Evolutionary conservation across 2,888 invertebrate genomes (phyloP).

Genomic region (Dorcus parallelipipedus): DNA sequence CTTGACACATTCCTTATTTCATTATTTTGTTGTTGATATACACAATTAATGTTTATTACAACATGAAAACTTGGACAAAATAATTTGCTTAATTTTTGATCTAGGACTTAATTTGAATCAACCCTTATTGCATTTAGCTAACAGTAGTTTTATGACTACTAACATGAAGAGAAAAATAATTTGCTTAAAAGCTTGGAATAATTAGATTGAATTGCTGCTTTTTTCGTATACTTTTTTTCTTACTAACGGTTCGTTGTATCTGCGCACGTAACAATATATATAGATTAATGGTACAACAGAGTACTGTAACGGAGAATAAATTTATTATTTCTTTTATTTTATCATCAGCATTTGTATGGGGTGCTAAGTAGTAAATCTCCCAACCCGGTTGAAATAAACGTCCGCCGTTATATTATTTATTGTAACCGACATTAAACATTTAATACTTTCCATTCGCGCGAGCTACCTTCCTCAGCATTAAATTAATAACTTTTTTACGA

Average conservation of each 20-base stretch:
- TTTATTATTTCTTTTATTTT: constrained; percentile 22
- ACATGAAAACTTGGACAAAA: too few relatives aligned
- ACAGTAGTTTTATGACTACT: too few relatives aligned
- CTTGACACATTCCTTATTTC: too few relatives aligned
- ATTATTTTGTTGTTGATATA: too few relatives aligned
- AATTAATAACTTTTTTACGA: constrained; percentile 42
- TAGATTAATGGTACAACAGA: not conserved
- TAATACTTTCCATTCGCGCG: constrained; percentile 18
- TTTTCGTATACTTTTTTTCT: not conserved
- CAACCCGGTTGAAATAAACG: constrained; percentile 8
- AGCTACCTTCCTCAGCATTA: constrained; percentile 27
- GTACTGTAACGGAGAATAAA: constrained; percentile 5
- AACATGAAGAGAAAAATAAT: too few relatives aligned
- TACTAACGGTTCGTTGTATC: not conserved
- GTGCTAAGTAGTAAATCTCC: constrained; percentile 37
- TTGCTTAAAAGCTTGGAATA: too few relatives aligned
- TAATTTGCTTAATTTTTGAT: too few relatives aligned
- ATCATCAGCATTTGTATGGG: constrained; percentile 30
- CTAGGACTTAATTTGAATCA: too few relatives aligned
- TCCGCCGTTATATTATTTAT: constrained; percentile 3
- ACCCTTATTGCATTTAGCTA: too few relatives aligned
- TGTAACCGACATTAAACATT: constrained; percentile 9
- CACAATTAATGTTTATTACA: too few relatives aligned
- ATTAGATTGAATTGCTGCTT: too few relatives aligned
- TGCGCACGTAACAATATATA: not conserved